phyloP scores from a whole-genome alignment of 1,140 invertebrate species.

The Whitmania pigra region DNA sequence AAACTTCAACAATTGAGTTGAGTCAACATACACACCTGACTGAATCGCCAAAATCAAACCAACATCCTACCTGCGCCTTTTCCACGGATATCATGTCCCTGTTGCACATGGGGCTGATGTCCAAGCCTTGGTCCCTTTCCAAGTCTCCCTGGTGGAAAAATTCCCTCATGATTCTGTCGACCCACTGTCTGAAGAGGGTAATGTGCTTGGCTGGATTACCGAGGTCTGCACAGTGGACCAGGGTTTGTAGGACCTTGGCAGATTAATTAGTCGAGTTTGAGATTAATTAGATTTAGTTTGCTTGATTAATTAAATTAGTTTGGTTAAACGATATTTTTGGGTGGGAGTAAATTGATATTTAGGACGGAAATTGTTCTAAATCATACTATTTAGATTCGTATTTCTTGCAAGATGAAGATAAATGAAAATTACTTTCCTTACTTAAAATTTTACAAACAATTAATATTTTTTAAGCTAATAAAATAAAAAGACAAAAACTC shows the following conservation, averaged over 20 bases:
- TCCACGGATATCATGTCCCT: slow-evolving; percentile 19
- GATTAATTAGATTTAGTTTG: background rate
- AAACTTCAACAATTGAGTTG: too few relatives aligned
- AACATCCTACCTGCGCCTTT: slow-evolving; percentile 1
- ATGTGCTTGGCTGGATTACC: slow-evolving; percentile 92
- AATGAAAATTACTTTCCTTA: too few relatives aligned
- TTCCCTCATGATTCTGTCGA: slow-evolving; percentile 81
- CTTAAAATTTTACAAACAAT: too few relatives aligned
- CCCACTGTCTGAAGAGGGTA: slow-evolving; percentile 75
- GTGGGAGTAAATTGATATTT: too few relatives aligned
- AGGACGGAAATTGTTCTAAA: too few relatives aligned
- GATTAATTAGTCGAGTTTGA: slow-evolving; percentile 12
- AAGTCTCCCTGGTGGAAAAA: slow-evolving; percentile 70
- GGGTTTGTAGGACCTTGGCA: slow-evolving; percentile 74
- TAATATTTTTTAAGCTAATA: too few relatives aligned
- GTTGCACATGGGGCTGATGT: slow-evolving; percentile 24
- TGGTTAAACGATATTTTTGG: background rate
- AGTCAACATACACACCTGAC: too few relatives aligned
- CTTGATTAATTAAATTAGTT: background rate
- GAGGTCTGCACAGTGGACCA: slow-evolving; percentile 91
- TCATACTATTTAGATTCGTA: too few relatives aligned
- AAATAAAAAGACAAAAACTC: too few relatives aligned
- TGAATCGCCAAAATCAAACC: too few relatives aligned
- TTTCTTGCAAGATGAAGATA: too few relatives aligned
- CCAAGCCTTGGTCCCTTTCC: slow-evolving; percentile 46